These are phyloP conservation scores for Danio rerio DNA, from an alignment of 2,113 vertebrate genomes.

Conservation along the genomic window DNA sequence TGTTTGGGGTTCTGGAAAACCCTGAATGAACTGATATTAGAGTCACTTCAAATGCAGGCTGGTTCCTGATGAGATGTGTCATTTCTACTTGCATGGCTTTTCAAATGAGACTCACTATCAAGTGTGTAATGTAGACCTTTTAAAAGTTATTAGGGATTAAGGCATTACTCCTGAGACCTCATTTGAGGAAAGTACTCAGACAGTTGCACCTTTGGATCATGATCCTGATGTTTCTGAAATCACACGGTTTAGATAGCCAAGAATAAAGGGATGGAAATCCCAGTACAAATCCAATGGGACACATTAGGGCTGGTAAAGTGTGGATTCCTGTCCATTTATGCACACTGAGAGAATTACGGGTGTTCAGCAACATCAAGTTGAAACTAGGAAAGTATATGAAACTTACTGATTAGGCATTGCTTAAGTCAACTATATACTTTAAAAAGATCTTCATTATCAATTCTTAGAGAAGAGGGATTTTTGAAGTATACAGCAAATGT, in stretches of 20 bases:
- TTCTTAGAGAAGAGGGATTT: neutral
- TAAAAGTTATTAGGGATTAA: too few species aligned
- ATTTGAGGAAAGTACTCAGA: neutral
- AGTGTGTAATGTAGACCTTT: conserved; percentile 1
- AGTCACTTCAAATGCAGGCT: neutral
- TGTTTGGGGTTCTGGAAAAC: neutral
- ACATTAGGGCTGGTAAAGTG: neutral
- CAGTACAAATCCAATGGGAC: neutral
- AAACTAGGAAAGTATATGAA: neutral
- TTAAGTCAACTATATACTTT: neutral
- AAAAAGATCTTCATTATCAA: neutral
- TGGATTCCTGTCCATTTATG: neutral
- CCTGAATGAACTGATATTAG: neutral
- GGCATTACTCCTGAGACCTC: neutral
- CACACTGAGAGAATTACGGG: neutral
- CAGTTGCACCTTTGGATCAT: neutral
- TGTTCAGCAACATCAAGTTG: neutral
- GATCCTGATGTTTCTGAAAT: neutral
- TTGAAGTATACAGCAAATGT: neutral
- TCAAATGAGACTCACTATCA: neutral
- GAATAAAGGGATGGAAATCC: neutral
- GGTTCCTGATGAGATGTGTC: too few species aligned
- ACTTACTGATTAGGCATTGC: neutral
- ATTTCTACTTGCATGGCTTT: neutral
- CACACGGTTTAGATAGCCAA: neutral